A percentile compares a stretch with the other conserved stretches of the same genome.
These are phyloP conservation scores for Drosophila melanica DNA, from an alignment of 1,140 invertebrate genomes.

Conservation along the genomic window DNA sequence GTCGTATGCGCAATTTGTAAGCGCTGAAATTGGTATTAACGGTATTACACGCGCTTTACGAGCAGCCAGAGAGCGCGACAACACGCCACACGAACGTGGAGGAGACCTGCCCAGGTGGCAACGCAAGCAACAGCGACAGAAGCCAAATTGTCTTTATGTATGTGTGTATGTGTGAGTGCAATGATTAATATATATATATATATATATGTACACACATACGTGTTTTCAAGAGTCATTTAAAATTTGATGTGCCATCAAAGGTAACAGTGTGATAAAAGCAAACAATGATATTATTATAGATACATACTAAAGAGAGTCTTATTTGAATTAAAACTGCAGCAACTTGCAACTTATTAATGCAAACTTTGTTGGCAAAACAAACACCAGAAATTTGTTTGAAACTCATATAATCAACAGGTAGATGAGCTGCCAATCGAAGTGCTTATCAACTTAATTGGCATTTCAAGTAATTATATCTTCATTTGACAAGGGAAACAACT, in stretches of 20 bases:
- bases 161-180: too few relatives aligned
- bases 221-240: slow-evolving; percentile 7
- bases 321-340: slow-evolving; percentile 28
- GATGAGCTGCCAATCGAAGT: too few relatives aligned
- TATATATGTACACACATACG: background rate
- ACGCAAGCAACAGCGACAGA: slow-evolving; percentile 15
- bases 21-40: slow-evolving; percentile 79
- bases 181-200: background rate
- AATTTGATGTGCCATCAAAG: slow-evolving; percentile 41
- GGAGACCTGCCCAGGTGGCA: slow-evolving; percentile 44
- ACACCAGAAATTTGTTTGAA: too few relatives aligned
- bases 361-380: too few relatives aligned
- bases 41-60: slow-evolving; percentile 75
- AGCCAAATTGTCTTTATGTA: slow-evolving; percentile 23
- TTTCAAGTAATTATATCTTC: too few relatives aligned
- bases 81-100: slow-evolving; percentile 1
- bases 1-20: slow-evolving; percentile 79
- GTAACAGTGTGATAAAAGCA: slow-evolving; percentile 35
- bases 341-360: background rate
- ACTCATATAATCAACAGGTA: too few relatives aligned
- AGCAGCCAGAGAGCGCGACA: slow-evolving; percentile 50
- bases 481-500: too few relatives aligned
- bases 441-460: too few relatives aligned
- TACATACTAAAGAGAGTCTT: slow-evolving; percentile 3
- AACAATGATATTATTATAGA: slow-evolving; percentile 2